phyloP scores from a whole-genome alignment of 2,113 vertebrate genomes.

The Ailurus styani region DNA sequence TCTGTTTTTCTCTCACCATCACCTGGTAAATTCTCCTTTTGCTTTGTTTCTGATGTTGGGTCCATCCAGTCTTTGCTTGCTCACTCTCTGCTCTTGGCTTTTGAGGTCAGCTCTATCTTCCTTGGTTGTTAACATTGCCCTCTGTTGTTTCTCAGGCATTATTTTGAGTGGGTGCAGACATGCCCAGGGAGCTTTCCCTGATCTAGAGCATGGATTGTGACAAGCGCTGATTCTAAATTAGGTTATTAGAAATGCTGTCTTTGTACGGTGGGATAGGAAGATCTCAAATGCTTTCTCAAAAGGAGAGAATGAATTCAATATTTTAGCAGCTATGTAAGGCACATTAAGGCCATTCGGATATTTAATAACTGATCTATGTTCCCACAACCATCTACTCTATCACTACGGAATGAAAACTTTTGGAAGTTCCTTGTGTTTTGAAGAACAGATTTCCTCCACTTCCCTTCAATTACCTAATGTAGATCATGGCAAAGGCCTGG shows the following conservation, averaged over 20 bases:
- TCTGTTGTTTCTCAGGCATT: neutral
- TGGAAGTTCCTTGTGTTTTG: neutral
- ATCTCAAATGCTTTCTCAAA: neutral
- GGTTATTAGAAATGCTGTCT: neutral
- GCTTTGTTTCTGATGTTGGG: neutral
- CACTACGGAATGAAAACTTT: neutral
- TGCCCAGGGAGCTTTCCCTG: neutral
- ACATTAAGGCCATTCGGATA: neutral
- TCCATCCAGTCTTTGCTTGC: neutral
- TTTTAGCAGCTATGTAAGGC: neutral
- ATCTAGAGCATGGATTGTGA: neutral
- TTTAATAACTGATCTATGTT: constrained; percentile 7
- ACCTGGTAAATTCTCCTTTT: neutral
- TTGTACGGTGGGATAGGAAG: neutral
- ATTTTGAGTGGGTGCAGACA: neutral
- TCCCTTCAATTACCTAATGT: neutral
- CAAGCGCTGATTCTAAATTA: neutral
- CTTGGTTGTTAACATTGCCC: neutral
- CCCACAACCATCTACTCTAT: neutral
- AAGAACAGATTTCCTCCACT: neutral
- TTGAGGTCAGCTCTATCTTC: neutral
- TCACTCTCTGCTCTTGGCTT: neutral
- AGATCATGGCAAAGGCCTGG: neutral
- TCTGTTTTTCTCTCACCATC: neutral
- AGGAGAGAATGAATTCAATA: neutral